Percentiles rank a stretch among this genome's conserved stretches.
These are phyloP conservation scores for Cheiracanthium punctorium DNA, from an alignment of 2,888 invertebrate genomes.

Conservation along the genomic window DNA sequence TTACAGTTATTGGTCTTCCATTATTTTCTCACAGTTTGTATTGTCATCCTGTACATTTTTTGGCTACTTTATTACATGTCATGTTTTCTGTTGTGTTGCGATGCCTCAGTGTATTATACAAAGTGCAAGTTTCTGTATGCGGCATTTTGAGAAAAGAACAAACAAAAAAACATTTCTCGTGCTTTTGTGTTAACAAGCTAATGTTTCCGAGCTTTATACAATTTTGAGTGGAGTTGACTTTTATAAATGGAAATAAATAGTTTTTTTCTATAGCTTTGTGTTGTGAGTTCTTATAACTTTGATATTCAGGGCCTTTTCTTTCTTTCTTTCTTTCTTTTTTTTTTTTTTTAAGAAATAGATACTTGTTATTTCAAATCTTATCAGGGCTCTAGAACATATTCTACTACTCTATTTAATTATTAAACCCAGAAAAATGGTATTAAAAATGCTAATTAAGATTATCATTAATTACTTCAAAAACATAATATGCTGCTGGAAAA, in stretches of 20 bases:
- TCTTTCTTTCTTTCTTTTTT: too few species aligned
- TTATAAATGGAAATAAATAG: constrained; percentile 70
- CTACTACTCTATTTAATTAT: too few species aligned
- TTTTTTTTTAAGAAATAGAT: too few species aligned
- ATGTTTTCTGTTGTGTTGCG: constrained; percentile 39
- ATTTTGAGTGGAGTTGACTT: constrained; percentile 61
- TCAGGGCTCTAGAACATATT: too few species aligned
- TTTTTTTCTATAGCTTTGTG: constrained; percentile 34
- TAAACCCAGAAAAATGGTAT: too few species aligned
- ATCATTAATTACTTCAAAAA: too few species aligned
- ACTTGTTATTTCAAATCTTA: too few species aligned
- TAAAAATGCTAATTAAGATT: too few species aligned
- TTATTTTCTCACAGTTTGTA: neutral
- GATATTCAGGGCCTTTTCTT: too few species aligned
- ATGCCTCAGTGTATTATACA: constrained; percentile 47
- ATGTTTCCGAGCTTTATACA: constrained; percentile 68
- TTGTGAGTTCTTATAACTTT: too few species aligned
- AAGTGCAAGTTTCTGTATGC: constrained; percentile 50
- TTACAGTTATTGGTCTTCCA: neutral
- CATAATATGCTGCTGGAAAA: too few species aligned
- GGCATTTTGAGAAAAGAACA: constrained; percentile 35
- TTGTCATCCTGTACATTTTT: constrained; percentile 2
- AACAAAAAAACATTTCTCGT: constrained; percentile 25
- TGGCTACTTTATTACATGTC: neutral
- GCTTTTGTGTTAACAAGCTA: constrained; percentile 57